Evolutionary conservation across 2,113 vertebrate species (phyloP), one percentile per base, ranked within the genome.

Genomic region (Andinoacara biseriatus): DNA sequence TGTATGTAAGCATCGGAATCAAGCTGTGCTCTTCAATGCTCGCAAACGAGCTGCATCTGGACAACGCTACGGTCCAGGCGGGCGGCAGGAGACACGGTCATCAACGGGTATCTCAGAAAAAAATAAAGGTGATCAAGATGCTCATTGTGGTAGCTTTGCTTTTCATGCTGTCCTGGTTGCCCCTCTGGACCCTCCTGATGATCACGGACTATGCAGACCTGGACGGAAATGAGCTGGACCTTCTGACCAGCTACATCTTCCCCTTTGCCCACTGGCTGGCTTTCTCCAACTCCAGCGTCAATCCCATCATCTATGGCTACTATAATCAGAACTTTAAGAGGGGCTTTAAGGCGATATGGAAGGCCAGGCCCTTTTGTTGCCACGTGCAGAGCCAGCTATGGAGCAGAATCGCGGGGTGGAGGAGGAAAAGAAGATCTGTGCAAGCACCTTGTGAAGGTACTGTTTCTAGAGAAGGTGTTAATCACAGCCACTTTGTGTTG

Each of bases 191-290:
- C 2, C 91, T 96, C 9, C 95, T 96, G 94, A 95, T 97, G 89
- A 92, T 97, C 89, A 89, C 94, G 0, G 96, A 97, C 85, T 96
- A 95, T 1, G 93, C 90, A 18, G 94, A 90, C 14, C 89, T 96
- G 60, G 82, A 94, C 20, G 88, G 90, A 4, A 90, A 95, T 5
- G 89, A 95, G 74, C 59, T 96, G 18, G 95, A 95, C 58, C 82
- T 96, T 2, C 88, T 97, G 29, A 93, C 95, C 0, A 92, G 95
- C 59, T 97, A 96, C 59, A 87, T 96, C 52, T 97, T 96, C 57
- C 96, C 96, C 1, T 96, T 96, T 5, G 93, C 96, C 2, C 96
- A 96, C 76, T 97, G 96, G 96, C 90, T 96, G n/a, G 96, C 96
- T 22, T 97, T 97, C 86, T 94, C 95, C 6, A 97, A 97, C 90